Conservation (phyloP, 2,113 vertebrate species). For the Lagopus leucura region DNA sequence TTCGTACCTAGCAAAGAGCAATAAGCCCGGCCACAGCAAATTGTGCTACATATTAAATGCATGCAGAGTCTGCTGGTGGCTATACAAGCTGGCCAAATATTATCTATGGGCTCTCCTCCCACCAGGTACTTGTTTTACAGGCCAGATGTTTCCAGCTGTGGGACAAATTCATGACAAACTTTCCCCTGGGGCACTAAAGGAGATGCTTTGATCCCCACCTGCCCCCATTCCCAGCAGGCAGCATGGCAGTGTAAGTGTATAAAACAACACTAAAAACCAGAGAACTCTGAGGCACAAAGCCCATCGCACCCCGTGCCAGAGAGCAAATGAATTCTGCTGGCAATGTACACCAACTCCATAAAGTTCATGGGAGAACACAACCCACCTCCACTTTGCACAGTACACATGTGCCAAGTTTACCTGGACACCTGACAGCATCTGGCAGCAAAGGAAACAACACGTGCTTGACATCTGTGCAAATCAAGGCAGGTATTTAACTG, state of each 20-base stretch:
- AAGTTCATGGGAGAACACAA: not conserved
- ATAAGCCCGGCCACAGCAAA: not conserved
- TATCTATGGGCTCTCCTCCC: not conserved
- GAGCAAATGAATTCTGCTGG: not conserved
- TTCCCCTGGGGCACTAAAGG: not conserved
- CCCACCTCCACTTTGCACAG: not conserved
- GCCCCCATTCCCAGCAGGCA: not conserved
- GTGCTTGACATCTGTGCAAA: not conserved
- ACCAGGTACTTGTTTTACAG: not conserved
- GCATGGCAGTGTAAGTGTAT: rapidly evolving
- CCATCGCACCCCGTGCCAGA: not conserved
- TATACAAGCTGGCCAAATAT: not conserved
- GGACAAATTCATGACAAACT: not conserved
- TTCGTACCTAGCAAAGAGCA: not conserved
- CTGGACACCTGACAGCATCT: not conserved
- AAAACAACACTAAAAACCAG: not conserved
- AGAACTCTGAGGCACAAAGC: not conserved
- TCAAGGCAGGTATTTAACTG: not conserved
- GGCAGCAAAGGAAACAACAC: not conserved
- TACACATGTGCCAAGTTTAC: not conserved
- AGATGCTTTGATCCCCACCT: not conserved
- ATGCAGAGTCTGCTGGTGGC: not conserved
- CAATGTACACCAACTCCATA: not conserved
- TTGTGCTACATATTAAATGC: not conserved
- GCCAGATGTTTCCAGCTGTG: not conserved